Percentiles rank a stretch among this genome's conserved stretches.
Evolutionary conservation across 2,797 vertebrate species (phyloP).

Genomic region (Schizopygopsis pylzovi): DNA sequence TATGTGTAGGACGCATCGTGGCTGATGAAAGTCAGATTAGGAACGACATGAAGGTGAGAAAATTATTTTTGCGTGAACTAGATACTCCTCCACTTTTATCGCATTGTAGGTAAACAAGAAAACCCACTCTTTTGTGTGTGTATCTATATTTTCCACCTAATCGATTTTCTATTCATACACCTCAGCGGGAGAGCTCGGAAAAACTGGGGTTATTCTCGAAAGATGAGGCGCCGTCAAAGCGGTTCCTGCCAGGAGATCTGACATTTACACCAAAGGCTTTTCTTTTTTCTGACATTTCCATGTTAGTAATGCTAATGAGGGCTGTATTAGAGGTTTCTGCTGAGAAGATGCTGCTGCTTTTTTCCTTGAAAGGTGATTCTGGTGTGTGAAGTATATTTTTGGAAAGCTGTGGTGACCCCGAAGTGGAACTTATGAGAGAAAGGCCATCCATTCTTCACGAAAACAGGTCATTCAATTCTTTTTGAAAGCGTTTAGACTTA

Average conservation of each 20-base stretch:
- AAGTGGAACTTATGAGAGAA: background rate
- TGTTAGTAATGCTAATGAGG: slow-evolving; percentile 6
- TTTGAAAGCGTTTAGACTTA: background rate
- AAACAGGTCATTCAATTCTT: background rate
- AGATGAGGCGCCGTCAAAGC: background rate
- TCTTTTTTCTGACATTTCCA: slow-evolving; percentile 45
- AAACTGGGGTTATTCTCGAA: background rate
- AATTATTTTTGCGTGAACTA: background rate
- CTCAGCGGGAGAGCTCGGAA: background rate
- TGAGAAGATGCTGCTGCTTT: background rate
- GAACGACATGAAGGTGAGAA: background rate
- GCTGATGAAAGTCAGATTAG: background rate
- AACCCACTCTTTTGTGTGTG: background rate
- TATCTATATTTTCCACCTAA: background rate
- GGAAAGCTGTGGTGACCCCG: background rate
- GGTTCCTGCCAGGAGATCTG: slow-evolving; percentile 39
- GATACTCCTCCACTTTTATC: background rate
- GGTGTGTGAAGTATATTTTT: slow-evolving; percentile 1
- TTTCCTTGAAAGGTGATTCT: background rate
- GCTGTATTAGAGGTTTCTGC: background rate
- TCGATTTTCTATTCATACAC: background rate
- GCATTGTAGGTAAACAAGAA: background rate
- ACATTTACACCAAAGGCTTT: slow-evolving; percentile 56
- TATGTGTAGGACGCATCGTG: background rate
- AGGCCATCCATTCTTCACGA: background rate